phyloP scores from a whole-genome alignment of 2,888 invertebrate species.

The Ptilodon capucinus region DNA sequence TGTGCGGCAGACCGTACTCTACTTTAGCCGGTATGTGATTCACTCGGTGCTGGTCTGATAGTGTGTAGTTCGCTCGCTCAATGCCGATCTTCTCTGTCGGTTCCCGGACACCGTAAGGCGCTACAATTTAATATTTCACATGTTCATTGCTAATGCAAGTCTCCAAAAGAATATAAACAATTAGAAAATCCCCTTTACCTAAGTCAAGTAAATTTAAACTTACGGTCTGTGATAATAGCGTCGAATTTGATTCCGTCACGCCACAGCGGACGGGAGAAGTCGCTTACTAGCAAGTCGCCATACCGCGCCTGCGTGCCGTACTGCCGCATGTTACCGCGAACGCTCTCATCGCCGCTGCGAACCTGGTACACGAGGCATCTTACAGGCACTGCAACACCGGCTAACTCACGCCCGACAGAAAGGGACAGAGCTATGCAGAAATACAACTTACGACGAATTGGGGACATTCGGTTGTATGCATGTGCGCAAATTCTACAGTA shows the following conservation, averaged over 20 bases:
- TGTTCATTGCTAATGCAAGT: too few relatives aligned
- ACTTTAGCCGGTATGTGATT: slow-evolving; percentile 93
- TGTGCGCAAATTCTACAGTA: too few relatives aligned
- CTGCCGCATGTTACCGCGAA: slow-evolving; percentile 93
- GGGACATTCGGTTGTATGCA: too few relatives aligned
- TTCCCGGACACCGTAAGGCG: slow-evolving; percentile 99
- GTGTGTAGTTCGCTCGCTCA: slow-evolving; percentile 81
- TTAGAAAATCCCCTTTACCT: too few relatives aligned
- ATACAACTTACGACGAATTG: too few relatives aligned
- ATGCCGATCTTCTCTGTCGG: slow-evolving; percentile 93
- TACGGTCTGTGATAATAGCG: slow-evolving; percentile 98
- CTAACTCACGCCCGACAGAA: too few relatives aligned
- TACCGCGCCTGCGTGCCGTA: slow-evolving; percentile 90
- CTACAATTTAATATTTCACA: slow-evolving; percentile 60
- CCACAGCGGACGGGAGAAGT: slow-evolving; percentile 94
- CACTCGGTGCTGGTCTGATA: slow-evolving; percentile 85
- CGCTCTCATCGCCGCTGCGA: slow-evolving; percentile 92
- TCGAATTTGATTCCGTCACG: slow-evolving; percentile 88
- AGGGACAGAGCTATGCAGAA: too few relatives aligned
- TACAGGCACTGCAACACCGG: not conserved
- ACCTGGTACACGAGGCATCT: slow-evolving; percentile 55
- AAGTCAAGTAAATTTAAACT: too few relatives aligned
- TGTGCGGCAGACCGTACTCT: slow-evolving; percentile 90
- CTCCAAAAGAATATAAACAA: too few relatives aligned
- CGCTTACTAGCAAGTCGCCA: slow-evolving; percentile 94